Base-by-base conservation (phyloP, 2,888 invertebrate species). In the Oligia fasciuncula region DNA sequence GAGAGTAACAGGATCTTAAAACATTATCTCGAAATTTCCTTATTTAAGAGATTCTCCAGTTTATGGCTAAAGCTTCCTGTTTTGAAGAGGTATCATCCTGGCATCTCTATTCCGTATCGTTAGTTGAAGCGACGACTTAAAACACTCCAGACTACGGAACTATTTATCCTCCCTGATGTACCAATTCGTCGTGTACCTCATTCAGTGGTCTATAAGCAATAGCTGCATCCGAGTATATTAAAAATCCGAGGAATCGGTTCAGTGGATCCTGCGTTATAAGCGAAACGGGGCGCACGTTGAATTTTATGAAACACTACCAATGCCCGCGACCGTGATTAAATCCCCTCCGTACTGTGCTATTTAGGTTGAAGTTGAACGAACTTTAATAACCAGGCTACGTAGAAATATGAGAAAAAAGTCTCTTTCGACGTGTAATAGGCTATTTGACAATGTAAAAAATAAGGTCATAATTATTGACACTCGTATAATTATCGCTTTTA, bases 271-370 rank as follows among this genome's bases (percentile, higher is more conserved):
- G 81, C 82, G 85, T 79, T 85, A 86, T 83, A 85, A 88, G 86
- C 86, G 85, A 83, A 89, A 85, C 87, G 84, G 77, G 70, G 85
- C 79, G 85, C 85, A 81, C 89, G 87, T 87, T 87, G 88, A 88
- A 89, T 89, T 89, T 88, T 85, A 89, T 89, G 89, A 90, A 89
- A 89, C 88, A 88, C 88, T 86, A 89, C 81, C 88, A 85, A 88
- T 89, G 90, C 85, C 75, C 78, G 79, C 85, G 84, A 84, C 88
- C 73, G 90, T 89, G 90, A 89, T 89, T 89, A 89, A 89, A 89
- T 89, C 89, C 88, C 80, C 81, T 82, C 67, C 83, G 81, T 82
- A 78, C 79, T 67, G 84, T 80, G 83, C 82, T 88, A 88, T 89
- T 89, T 89, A 88, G 87, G 89, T 87, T 88, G 81, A 84, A 88